Conservation (phyloP, 2,113 vertebrate species). For the Brachyhypopomus gauderio region DNA sequence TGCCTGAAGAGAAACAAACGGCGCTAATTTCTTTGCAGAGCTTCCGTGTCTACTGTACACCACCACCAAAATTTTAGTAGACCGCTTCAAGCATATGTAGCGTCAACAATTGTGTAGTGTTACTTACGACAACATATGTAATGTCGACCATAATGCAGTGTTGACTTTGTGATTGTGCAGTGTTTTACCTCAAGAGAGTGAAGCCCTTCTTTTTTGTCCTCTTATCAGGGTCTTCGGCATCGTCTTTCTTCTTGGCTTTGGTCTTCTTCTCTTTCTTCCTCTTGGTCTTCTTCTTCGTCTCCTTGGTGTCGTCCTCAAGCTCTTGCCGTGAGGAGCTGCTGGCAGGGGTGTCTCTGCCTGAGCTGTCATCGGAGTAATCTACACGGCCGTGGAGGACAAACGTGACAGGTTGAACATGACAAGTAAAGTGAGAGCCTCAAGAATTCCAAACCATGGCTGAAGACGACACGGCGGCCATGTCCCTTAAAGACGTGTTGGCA, state of each 20-base stretch:
- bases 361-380: slow-evolving; percentile 91
- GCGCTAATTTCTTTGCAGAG: too few relatives aligned
- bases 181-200: slow-evolving; percentile 84
- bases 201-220: slow-evolving; percentile 90
- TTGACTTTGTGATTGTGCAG: not conserved
- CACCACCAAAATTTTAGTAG: too few relatives aligned
- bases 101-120: too few relatives aligned
- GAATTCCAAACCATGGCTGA: too few relatives aligned
- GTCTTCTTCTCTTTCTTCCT: slow-evolving; percentile 86
- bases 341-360: slow-evolving; percentile 81
- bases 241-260: slow-evolving; percentile 83
- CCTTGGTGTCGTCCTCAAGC: slow-evolving; percentile 69
- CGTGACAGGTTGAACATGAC: not conserved
- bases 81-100: too few relatives aligned
- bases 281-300: slow-evolving; percentile 79
- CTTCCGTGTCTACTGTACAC: too few relatives aligned
- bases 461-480: too few relatives aligned
- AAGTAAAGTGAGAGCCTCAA: too few relatives aligned
- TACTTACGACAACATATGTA: too few relatives aligned
- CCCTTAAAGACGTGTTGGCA: too few relatives aligned
- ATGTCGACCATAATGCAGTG: not conserved
- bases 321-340: slow-evolving; percentile 76
- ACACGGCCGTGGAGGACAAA: slow-evolving; percentile 48
- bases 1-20: too few relatives aligned
- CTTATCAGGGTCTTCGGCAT: slow-evolving; percentile 82